Conservation (phyloP, 2,888 invertebrate species). For the Seira ritae region DNA sequence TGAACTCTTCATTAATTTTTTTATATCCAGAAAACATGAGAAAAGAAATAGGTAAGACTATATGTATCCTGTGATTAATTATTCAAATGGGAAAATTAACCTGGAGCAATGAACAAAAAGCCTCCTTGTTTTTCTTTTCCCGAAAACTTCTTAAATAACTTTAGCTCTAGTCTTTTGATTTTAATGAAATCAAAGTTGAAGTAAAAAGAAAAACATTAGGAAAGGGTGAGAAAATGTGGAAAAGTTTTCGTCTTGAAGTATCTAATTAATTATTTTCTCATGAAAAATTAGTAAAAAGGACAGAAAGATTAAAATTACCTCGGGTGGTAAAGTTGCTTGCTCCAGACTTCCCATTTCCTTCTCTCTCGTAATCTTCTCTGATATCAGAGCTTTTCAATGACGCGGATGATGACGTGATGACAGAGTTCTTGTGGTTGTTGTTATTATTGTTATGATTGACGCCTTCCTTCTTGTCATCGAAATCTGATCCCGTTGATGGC, state of each 20-base stretch:
- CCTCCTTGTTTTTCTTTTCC: neutral
- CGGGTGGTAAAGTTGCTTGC: neutral
- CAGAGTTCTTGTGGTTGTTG: slow-evolving; percentile 20
- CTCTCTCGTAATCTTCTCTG: slow-evolving; percentile 15
- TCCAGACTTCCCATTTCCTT: slow-evolving; percentile 27
- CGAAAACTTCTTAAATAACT: slow-evolving; percentile 13
- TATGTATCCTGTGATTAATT: slow-evolving; percentile 33
- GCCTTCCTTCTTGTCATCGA: slow-evolving; percentile 13
- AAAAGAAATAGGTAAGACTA: neutral
- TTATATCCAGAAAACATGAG: neutral
- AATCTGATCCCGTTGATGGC: too few relatives aligned
- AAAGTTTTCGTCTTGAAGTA: neutral
- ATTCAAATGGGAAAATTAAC: slow-evolving; percentile 53
- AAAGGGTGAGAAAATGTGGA: neutral
- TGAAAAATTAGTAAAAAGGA: slow-evolving; percentile 13
- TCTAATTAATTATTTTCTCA: slow-evolving; percentile 16
- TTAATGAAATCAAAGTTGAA: slow-evolving; percentile 13
- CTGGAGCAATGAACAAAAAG: slow-evolving; percentile 12
- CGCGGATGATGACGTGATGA: neutral
- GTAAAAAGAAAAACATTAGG: slow-evolving; percentile 11
- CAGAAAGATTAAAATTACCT: slow-evolving; percentile 1
- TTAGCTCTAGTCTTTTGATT: neutral
- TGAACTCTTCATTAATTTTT: too few relatives aligned
- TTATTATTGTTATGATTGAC: slow-evolving; percentile 35
- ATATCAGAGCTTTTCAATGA: neutral